Conservation (phyloP, 2,113 vertebrate species). For the Jaculus jaculus region DNA sequence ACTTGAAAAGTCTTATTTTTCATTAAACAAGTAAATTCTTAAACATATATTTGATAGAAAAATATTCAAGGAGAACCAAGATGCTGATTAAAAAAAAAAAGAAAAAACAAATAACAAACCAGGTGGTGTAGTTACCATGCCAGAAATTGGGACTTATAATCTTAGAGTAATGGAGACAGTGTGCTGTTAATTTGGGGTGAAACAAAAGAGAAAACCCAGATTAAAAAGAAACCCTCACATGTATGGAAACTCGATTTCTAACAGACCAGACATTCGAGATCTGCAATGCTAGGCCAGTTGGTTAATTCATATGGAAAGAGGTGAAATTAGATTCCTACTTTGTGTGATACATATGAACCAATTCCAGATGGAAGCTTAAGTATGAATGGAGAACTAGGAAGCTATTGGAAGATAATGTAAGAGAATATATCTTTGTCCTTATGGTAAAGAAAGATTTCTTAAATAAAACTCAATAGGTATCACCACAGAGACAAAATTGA, state of each 20-base stretch:
- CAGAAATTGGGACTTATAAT: background rate
- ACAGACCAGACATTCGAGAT: background rate
- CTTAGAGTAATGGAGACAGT: background rate
- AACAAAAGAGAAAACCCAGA: background rate
- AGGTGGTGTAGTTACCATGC: background rate
- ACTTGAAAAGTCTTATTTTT: background rate
- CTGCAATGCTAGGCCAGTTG: background rate
- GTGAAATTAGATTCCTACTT: constrained; percentile 53
- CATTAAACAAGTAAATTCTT: background rate
- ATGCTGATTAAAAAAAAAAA: background rate
- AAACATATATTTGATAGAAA: background rate
- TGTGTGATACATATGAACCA: constrained; percentile 36
- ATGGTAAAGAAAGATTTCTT: background rate
- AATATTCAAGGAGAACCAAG: background rate
- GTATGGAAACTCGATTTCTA: background rate
- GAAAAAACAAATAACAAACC: background rate
- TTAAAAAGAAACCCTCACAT: background rate
- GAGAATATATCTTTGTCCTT: constrained; percentile 40
- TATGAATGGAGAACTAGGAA: constrained; percentile 40
- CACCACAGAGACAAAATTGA: background rate
- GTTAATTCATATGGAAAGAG: constrained; percentile 35
- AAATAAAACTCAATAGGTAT: background rate
- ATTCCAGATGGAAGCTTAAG: constrained; percentile 64
- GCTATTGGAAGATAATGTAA: background rate
- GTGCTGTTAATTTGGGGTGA: constrained; percentile 9